phyloP scores from a whole-genome alignment of 1,140 invertebrate genomes.

The Aphelenchoides avenae region DNA sequence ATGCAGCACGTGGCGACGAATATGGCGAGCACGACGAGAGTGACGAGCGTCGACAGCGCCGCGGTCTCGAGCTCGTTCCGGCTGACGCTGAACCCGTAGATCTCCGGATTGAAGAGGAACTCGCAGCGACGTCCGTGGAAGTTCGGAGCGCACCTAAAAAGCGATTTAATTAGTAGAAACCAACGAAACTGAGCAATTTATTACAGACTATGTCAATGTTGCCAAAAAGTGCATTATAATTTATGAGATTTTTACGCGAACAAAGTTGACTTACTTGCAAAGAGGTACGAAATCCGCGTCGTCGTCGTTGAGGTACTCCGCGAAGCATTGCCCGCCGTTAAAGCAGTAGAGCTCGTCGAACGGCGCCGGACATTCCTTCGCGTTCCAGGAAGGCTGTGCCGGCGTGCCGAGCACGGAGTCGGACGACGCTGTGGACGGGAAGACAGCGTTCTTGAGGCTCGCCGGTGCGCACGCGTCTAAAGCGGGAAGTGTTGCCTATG shows the following conservation, averaged over 20 bases:
- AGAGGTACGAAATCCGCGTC: constrained; percentile 12
- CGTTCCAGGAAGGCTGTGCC: too few relatives aligned
- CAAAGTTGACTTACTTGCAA: constrained; percentile 12
- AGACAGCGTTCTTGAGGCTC: too few relatives aligned
- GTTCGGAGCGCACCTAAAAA: constrained; percentile 16
- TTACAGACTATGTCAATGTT: background rate
- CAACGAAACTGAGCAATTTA: background rate
- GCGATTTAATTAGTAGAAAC: background rate
- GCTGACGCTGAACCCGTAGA: constrained; percentile 24
- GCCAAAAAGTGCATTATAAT: too few relatives aligned
- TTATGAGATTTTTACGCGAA: too few relatives aligned
- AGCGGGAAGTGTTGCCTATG: too few relatives aligned
- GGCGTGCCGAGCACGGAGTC: too few relatives aligned
- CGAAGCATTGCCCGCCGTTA: constrained; percentile 22
- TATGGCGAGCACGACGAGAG: background rate
- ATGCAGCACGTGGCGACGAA: too few relatives aligned
- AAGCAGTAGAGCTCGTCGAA: constrained; percentile 25
- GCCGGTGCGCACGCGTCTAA: too few relatives aligned
- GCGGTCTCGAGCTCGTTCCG: background rate
- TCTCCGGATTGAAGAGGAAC: constrained; percentile 23
- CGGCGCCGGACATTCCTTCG: constrained; percentile 23
- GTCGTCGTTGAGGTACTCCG: constrained; percentile 1
- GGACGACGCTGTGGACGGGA: too few relatives aligned
- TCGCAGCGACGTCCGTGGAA: constrained; percentile 31
- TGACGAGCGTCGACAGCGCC: background rate